Evolutionary conservation across 30 jellyfish, hydroid and myxozoan genomes (phyloP).

Genomic region (Catostylus mosaicus): DNA sequence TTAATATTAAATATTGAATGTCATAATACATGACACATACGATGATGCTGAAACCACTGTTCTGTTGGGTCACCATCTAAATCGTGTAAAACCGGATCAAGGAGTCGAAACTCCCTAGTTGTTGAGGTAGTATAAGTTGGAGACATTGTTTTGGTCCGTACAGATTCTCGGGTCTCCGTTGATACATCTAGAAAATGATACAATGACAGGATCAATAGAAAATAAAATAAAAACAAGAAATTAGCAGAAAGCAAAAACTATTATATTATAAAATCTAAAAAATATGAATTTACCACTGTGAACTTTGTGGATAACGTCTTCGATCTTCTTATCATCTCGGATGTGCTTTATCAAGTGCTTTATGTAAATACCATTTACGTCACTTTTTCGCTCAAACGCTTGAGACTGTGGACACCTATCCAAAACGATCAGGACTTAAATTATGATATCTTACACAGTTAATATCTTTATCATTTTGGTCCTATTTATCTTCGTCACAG

Average conservation of each 20-base stretch:
- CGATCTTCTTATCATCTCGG: constrained; percentile 66
- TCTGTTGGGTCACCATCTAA: constrained; percentile 77
- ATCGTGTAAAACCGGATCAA: constrained; percentile 71
- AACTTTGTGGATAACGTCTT: constrained; percentile 58
- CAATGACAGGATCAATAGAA: background rate
- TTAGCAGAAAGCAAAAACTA: background rate
- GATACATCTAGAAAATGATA: constrained; percentile 72
- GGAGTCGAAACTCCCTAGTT: constrained; percentile 68
- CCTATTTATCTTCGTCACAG: background rate
- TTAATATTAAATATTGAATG: no score
- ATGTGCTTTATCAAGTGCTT: constrained; percentile 81
- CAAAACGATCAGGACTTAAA: background rate
- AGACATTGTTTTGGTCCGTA: constrained; percentile 56
- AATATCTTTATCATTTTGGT: background rate
- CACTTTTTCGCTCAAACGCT: constrained; percentile 85
- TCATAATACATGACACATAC: constrained; percentile 36
- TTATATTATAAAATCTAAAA: background rate
- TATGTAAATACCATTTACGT: constrained; percentile 85
- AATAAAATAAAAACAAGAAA: background rate
- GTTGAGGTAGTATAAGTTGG: constrained; percentile 90
- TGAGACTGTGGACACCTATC: constrained; percentile 94
- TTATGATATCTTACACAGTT: background rate
- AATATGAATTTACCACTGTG: constrained; percentile 64
- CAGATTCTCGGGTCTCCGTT: constrained; percentile 62
- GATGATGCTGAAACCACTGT: constrained; percentile 81